Evolutionary conservation across 2,888 invertebrate genomes (phyloP).

Genomic region (Conchocele bisecta): DNA sequence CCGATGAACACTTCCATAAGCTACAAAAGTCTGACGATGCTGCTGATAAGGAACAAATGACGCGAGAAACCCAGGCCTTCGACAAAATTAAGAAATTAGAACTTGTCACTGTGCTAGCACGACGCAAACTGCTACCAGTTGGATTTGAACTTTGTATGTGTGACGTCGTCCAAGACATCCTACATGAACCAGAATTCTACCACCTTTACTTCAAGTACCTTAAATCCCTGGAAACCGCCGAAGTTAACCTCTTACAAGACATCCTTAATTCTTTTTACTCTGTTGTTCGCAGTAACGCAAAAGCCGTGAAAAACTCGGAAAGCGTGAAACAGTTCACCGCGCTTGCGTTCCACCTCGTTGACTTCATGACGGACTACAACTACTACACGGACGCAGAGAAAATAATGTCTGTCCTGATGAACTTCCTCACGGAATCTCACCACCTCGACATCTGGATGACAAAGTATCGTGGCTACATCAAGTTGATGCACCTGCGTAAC

Average conservation of each 20-base stretch:
- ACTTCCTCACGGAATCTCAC: constrained; percentile 69
- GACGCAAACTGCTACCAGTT: constrained; percentile 70
- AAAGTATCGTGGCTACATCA: constrained; percentile 72
- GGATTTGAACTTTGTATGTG: constrained; percentile 78
- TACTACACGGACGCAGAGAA: constrained; percentile 69
- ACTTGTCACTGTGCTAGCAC: constrained; percentile 68
- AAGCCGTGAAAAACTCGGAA: constrained; percentile 61
- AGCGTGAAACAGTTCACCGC: constrained; percentile 69
- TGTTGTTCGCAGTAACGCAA: constrained; percentile 64
- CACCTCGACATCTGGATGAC: constrained; percentile 74
- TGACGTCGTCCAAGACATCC: constrained; percentile 72
- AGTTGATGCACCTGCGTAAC: constrained; percentile 74
- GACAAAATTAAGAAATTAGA: constrained; percentile 73
- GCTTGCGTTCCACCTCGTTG: constrained; percentile 69
- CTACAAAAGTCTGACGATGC: constrained; percentile 61
- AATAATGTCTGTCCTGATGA: constrained; percentile 64
- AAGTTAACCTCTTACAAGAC: constrained; percentile 68
- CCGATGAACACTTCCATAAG: constrained; percentile 63
- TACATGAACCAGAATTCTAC: constrained; percentile 68
- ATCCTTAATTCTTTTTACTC: constrained; percentile 67
- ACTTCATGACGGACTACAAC: constrained; percentile 72
- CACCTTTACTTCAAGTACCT: constrained; percentile 77
- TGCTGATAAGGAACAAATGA: constrained; percentile 67
- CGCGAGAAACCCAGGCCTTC: constrained; percentile 67
- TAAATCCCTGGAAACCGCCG: constrained; percentile 59